A percentile compares a stretch with the other conserved stretches of the same genome.
phyloP scores from a whole-genome alignment of 2,797 vertebrate species.

The Characodon lateralis region DNA sequence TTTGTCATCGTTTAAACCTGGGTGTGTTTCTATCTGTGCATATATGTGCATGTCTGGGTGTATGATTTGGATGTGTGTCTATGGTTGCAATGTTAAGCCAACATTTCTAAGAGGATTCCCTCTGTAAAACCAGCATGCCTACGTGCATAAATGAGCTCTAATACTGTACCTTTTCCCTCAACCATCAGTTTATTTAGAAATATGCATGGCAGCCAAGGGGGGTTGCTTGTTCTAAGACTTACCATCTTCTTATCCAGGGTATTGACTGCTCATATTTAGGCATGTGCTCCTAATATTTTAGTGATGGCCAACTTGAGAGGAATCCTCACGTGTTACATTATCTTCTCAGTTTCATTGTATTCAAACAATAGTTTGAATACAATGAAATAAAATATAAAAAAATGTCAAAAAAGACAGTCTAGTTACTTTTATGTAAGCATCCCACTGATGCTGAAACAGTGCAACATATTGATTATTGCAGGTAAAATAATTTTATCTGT shows the following conservation, averaged over 20 bases:
- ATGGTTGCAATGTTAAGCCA: slow-evolving; percentile 32
- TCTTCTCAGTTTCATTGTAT: background rate
- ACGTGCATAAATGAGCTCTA: background rate
- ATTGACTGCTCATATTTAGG: background rate
- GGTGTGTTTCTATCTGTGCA: background rate
- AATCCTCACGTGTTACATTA: slow-evolving; percentile 21
- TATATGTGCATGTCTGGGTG: background rate
- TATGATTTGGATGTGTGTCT: background rate
- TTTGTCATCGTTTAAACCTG: too few species aligned
- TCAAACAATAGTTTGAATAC: background rate
- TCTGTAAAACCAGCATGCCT: background rate
- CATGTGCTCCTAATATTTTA: slow-evolving; percentile 22
- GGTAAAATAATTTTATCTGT: background rate
- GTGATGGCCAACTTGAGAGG: slow-evolving; percentile 14
- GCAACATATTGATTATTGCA: background rate
- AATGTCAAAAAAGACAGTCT: too few species aligned
- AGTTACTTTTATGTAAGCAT: background rate
- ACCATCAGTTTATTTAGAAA: background rate
- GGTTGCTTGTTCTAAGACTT: background rate
- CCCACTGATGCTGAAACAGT: background rate
- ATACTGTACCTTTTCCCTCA: background rate
- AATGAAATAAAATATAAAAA: background rate
- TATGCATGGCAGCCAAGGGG: background rate
- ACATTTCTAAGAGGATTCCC: slow-evolving; percentile 66
- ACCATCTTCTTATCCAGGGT: slow-evolving; percentile 5